Percentiles rank a stretch among this genome's conserved stretches.
Conservation (phyloP, 1,140 invertebrate species). For the Tenebrio molitor region DNA sequence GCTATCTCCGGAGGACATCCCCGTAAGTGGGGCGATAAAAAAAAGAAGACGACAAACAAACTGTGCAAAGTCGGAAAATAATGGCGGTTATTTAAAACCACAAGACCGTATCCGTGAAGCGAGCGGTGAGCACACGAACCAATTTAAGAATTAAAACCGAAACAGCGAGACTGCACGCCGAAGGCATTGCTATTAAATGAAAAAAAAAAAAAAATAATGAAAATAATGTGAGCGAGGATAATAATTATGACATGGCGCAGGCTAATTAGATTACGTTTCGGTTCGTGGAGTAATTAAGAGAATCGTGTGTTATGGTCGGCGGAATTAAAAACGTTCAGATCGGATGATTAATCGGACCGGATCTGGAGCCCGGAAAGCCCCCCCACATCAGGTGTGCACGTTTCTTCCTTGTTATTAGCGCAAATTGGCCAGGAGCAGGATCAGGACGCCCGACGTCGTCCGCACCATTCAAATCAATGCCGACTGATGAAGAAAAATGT, state of each 20-base stretch:
- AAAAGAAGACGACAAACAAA: slow-evolving; percentile 8
- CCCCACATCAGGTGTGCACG: slow-evolving; percentile 30
- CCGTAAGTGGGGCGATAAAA: not conserved
- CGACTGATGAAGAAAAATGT: not conserved
- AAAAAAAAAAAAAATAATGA: slow-evolving; percentile 12
- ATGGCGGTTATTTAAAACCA: slow-evolving; percentile 35
- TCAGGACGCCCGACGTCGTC: slow-evolving; percentile 2
- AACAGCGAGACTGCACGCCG: not conserved
- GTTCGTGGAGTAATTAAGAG: not conserved
- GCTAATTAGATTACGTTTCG: not conserved
- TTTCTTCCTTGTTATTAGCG: slow-evolving; percentile 25
- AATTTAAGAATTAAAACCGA: slow-evolving; percentile 35
- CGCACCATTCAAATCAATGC: slow-evolving; percentile 1
- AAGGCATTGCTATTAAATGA: not conserved
- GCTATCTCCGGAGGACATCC: not conserved
- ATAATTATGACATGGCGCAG: not conserved
- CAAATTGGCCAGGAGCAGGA: slow-evolving; percentile 12
- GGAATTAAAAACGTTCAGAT: not conserved
- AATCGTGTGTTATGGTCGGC: not conserved
- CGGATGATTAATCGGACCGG: not conserved
- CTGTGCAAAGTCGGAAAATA: slow-evolving; percentile 23
- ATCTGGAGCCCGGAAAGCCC: slow-evolving; percentile 1
- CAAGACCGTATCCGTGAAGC: slow-evolving; percentile 18
- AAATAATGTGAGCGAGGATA: not conserved
- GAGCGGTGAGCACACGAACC: slow-evolving; percentile 23